Conservation (phyloP, 1,140 invertebrate genomes). For the Maniola jurtina region DNA sequence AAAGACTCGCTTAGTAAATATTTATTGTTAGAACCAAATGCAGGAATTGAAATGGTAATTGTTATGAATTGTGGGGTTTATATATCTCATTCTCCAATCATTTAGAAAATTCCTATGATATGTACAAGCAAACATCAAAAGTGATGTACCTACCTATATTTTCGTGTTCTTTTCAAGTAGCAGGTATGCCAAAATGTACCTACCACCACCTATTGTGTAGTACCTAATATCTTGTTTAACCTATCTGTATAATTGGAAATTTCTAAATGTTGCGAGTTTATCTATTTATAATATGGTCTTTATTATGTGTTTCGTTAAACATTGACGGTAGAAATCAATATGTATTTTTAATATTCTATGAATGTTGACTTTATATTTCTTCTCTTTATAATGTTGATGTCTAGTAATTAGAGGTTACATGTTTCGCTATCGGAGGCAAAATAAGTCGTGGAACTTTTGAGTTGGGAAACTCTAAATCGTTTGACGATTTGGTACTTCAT, state of each 20-base stretch:
- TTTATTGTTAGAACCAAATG: constrained; percentile 4
- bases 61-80: constrained; percentile 2
- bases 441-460: not conserved
- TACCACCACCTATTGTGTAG: too few relatives aligned
- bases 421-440: not conserved
- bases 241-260: not conserved
- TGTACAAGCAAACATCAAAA: not conserved
- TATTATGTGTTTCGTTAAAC: constrained; percentile 1
- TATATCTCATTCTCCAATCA: not conserved
- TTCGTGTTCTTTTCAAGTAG: not conserved
- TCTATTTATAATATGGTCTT: not conserved
- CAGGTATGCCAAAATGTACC: too few relatives aligned
- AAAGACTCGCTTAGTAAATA: constrained; percentile 10
- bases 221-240: not conserved
- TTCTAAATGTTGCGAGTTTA: not conserved
- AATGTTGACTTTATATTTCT: constrained; percentile 12
- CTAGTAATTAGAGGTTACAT: not conserved
- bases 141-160: not conserved
- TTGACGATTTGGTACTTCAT: too few relatives aligned
- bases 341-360: constrained; percentile 4
- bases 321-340: not conserved
- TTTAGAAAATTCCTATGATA: not conserved
- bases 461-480: too few relatives aligned
- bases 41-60: constrained; percentile 6
- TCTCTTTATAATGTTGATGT: constrained; percentile 8